Base-by-base conservation (phyloP, 1,140 invertebrate species). In the Ceratina australensis region DNA sequence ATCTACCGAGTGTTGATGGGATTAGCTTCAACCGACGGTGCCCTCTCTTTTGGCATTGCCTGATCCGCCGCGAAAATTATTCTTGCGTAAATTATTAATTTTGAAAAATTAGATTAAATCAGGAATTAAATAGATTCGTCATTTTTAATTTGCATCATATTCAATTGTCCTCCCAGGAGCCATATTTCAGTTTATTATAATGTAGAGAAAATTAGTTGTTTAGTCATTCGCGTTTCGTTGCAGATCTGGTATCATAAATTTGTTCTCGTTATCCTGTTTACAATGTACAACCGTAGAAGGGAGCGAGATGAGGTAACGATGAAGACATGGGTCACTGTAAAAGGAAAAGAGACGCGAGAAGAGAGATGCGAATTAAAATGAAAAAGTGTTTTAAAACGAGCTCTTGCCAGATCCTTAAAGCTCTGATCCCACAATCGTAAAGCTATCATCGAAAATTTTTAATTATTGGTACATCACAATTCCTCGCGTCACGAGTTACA, bases 191-290 rank as follows among this genome's bases (percentile, higher is more conserved):
- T 47, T 42, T 64, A 15, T 47, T 47, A 47, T 13, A 47, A 22
- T 20, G 63, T 15, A 18, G 42, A 47, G 63, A 64, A 64, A 64
- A 64, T 64, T 63, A 63, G 61, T 63, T 63, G 22, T 63, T 64
- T 33, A 16, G 20, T 15, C 63, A 18, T 47, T 64, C 63, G n/a
- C 16, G 26, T 64, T 91, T 89, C 86, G 89, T 89, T 86, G 86
- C 85, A 83, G 87, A 91, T 91, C 90, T 89, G 85, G 77, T 85
- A 87, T 89, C 90, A 91, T 92, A 92, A 92, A 92, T 92, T 92
- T 91, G 90, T 92, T 92, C 91, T 92, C 91, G 91, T 92, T 92
- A 92, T 92, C 91, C 92, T 90, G 89, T 91, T 91, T 91, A 91
- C 87, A 89, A 71, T 54, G 86, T 86, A 84, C 84, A 87, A 80